Evolutionary conservation across 1,140 invertebrate species (phyloP).

Genomic region (Wiebesia pumilae): DNA sequence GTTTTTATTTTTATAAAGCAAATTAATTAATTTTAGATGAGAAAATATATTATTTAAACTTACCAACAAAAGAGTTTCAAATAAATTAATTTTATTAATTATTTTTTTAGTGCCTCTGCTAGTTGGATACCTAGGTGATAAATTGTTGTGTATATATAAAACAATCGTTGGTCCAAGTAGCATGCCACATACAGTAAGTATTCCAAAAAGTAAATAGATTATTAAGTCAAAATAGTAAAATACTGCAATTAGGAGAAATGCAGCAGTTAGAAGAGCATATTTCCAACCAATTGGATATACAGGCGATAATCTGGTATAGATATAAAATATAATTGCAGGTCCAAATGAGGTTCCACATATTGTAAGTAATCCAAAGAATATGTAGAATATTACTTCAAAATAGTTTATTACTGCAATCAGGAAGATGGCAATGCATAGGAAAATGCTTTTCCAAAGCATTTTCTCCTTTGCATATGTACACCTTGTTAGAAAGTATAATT

Average conservation of each 20-base stretch:
- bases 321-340: conserved; percentile 49
- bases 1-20: background rate
- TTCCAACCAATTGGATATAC: conserved; percentile 40
- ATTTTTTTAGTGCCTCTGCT: conserved; percentile 11
- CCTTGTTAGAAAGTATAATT: background rate
- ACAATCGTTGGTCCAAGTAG: conserved; percentile 49
- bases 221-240: conserved; percentile 46
- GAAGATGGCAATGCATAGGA: conserved; percentile 40
- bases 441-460: conserved; percentile 41
- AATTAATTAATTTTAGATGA: background rate
- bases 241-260: conserved; percentile 5
- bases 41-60: background rate
- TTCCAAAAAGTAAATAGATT: conserved; percentile 38
- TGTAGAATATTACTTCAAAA: conserved; percentile 42
- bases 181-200: conserved; percentile 38
- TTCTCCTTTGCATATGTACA: conserved; percentile 32
- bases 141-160: conserved; percentile 36
- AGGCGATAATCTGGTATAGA: conserved; percentile 42
- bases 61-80: conserved; percentile 47
- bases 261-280: conserved; percentile 24
- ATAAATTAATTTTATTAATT: conserved; percentile 42
- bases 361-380: conserved; percentile 48
- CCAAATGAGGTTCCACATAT: conserved; percentile 47
- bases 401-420: conserved; percentile 46
- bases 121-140: conserved; percentile 8